Evolutionary conservation across 2,888 invertebrate genomes (phyloP).

Genomic region (Hermaeophaga mercurialis): DNA sequence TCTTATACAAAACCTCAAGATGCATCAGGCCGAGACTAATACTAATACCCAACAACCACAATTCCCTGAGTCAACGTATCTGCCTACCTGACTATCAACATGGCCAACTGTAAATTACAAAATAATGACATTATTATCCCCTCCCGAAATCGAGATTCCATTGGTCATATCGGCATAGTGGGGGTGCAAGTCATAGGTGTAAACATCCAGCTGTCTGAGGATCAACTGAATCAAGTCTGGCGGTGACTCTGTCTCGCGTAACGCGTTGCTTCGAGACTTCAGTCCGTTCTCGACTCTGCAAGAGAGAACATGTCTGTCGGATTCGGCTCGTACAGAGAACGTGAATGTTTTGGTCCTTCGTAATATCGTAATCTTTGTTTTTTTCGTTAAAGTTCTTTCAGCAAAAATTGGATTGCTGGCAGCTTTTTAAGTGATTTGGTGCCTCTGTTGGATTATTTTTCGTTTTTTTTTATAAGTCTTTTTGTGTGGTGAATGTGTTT

Average conservation of each 20-base stretch:
- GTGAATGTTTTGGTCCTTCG: conserved; percentile 1
- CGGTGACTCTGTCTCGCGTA: conserved; percentile 34
- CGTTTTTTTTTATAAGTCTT: conserved; percentile 16
- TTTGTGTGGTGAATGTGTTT: conserved; percentile 27
- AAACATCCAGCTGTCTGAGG: conserved; percentile 51
- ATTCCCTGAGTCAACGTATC: conserved; percentile 32
- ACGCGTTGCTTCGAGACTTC: conserved; percentile 11
- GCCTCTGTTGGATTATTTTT: conserved; percentile 27
- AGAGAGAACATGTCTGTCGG: conserved; percentile 7
- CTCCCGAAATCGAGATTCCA: conserved; percentile 45
- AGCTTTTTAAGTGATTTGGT: conserved; percentile 17
- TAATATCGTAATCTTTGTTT: conserved; percentile 12
- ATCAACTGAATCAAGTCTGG: conserved; percentile 46
- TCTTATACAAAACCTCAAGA: conserved; percentile 18
- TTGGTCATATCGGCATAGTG: conserved; percentile 45
- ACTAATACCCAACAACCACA: conserved; percentile 29
- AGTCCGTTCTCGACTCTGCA: conserved; percentile 17
- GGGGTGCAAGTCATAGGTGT: conserved; percentile 44
- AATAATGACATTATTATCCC: conserved; percentile 59
- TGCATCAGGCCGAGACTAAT: conserved; percentile 19
- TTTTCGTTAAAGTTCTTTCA: conserved; percentile 1
- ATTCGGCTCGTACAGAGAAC: not conserved
- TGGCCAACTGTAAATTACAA: conserved; percentile 57
- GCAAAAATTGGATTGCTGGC: conserved; percentile 19
- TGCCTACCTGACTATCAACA: conserved; percentile 50